These are phyloP conservation scores for Hylomyscus alleni DNA, from an alignment of 2,797 vertebrate genomes.

Conservation along the genomic window DNA sequence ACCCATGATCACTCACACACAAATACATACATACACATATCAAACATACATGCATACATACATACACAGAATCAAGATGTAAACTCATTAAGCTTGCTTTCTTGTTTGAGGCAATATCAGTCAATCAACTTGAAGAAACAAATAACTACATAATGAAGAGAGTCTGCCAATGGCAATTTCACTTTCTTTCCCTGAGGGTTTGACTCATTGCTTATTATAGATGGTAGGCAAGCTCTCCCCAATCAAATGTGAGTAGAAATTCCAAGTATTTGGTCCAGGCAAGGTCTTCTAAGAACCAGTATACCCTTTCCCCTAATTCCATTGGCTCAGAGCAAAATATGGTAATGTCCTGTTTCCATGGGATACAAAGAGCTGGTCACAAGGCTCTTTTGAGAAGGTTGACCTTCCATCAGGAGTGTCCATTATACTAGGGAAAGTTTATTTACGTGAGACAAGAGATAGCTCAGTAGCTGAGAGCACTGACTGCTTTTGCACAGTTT, in stretches of 20 bases:
- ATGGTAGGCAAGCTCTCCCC: not conserved
- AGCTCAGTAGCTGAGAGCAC: not conserved
- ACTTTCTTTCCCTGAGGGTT: conserved; percentile 14
- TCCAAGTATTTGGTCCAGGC: not conserved
- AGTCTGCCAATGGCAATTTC: not conserved
- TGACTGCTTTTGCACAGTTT: not conserved
- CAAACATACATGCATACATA: not conserved
- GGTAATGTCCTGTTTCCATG: not conserved
- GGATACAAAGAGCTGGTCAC: not conserved
- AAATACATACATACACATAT: not conserved
- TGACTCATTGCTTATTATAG: not conserved
- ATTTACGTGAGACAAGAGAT: not conserved
- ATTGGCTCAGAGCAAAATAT: not conserved
- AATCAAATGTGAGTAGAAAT: not conserved
- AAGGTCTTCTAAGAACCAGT: not conserved
- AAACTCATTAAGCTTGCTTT: conserved; percentile 40
- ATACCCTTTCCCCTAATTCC: not conserved
- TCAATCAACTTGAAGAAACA: not conserved
- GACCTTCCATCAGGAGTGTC: not conserved
- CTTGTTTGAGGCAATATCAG: conserved; percentile 31
- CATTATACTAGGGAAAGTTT: not conserved
- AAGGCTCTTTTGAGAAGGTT: not conserved
- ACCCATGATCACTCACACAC: not conserved
- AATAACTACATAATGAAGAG: conserved; percentile 21
- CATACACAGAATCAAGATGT: not conserved